Evolutionary conservation across 1,140 invertebrate species (phyloP).

Genomic region (Brachionus manjavacas): DNA sequence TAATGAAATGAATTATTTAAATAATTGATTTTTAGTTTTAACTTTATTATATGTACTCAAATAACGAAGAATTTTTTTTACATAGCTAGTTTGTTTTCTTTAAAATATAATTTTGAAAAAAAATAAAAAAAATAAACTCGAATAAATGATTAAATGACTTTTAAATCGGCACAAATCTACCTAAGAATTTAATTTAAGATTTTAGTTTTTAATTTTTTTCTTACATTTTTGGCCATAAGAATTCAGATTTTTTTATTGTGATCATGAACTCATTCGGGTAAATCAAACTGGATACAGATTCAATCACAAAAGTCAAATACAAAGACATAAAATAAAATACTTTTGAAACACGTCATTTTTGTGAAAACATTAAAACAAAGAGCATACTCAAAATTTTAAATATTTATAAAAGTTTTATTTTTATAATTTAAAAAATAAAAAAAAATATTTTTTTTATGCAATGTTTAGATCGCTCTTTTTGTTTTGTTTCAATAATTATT

Average conservation of each 20-base stretch:
- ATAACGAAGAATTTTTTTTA: background rate
- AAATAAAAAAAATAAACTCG: background rate
- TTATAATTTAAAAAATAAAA: background rate
- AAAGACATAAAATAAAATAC: background rate
- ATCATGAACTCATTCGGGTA: background rate
- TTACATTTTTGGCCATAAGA: background rate
- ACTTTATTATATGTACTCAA: background rate
- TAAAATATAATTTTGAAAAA: background rate
- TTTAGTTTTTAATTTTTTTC: background rate
- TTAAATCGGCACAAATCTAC: background rate
- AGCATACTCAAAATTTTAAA: background rate
- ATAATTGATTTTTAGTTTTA: conserved; percentile 1
- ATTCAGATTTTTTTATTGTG: background rate
- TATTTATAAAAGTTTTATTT: background rate
- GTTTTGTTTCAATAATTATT: background rate
- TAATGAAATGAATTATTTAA: background rate
- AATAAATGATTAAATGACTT: background rate
- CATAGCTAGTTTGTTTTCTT: background rate
- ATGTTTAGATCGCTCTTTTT: background rate
- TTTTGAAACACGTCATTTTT: background rate
- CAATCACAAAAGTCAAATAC: background rate
- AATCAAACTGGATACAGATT: background rate
- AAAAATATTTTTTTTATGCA: background rate
- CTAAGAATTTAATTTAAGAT: background rate
- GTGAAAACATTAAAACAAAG: background rate